These are phyloP conservation scores for Rhamnusium bicolor DNA, from an alignment of 2,888 invertebrate species.

Conservation along the genomic window DNA sequence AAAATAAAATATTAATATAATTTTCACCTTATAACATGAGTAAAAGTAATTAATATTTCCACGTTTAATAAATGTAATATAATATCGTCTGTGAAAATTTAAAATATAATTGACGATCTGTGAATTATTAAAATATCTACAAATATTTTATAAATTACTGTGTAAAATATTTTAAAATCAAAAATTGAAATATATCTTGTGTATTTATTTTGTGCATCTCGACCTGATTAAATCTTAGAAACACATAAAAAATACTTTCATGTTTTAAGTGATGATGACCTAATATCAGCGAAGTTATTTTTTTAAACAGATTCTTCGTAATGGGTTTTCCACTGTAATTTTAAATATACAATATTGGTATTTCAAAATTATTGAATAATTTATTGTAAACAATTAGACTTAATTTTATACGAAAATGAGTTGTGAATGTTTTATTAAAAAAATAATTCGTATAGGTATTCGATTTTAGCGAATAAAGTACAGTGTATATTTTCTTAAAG, in stretches of 20 bases:
- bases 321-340: background rate
- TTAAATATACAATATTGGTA: background rate
- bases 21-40: too few relatives aligned
- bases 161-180: background rate
- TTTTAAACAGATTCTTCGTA: background rate
- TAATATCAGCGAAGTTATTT: background rate
- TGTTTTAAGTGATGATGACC: background rate
- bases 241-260: background rate
- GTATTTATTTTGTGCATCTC: background rate
- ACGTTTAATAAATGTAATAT: too few relatives aligned
- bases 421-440: background rate
- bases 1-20: too few relatives aligned
- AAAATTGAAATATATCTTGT: too few relatives aligned
- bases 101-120: too few relatives aligned
- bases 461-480: background rate
- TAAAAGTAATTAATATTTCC: too few relatives aligned
- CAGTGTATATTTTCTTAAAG: background rate
- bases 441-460: background rate
- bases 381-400: conserved; percentile 2
- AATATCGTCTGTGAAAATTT: too few relatives aligned
- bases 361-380: background rate
- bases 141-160: background rate
- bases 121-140: too few relatives aligned
- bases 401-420: background rate
- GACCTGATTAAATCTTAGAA: background rate